phyloP scores from a whole-genome alignment of 2,797 vertebrate genomes.

The Oreochromis grahami region DNA sequence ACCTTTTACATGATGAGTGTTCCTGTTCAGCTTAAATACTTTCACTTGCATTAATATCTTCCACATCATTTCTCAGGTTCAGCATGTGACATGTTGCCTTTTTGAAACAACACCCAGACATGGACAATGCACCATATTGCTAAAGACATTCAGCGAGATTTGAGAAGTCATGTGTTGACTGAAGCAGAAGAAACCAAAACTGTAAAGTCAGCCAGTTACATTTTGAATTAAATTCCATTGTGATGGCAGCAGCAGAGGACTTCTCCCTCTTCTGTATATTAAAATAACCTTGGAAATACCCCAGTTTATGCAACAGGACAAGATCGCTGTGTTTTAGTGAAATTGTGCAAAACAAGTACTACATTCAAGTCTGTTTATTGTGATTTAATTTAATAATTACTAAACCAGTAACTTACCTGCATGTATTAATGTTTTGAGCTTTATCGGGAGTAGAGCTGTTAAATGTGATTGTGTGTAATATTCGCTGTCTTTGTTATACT shows the following conservation, averaged over 20 bases:
- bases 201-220: not conserved
- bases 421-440: not conserved
- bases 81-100: not conserved
- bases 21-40: not conserved
- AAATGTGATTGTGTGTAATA: not conserved
- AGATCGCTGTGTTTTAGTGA: not conserved
- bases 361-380: not conserved
- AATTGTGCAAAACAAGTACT: not conserved
- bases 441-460: not conserved
- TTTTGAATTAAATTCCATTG: not conserved
- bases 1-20: not conserved
- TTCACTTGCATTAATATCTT: slow-evolving; percentile 25
- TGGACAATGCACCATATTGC: not conserved
- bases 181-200: not conserved
- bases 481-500: not conserved
- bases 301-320: not conserved
- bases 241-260: not conserved
- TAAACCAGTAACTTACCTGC: not conserved
- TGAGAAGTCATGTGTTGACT: not conserved
- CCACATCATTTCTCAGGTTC: not conserved
- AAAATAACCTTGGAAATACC: not conserved
- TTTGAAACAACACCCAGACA: not conserved
- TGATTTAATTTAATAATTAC: not conserved
- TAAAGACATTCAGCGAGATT: not conserved
- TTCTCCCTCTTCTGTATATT: not conserved